Base-by-base conservation (phyloP, 2,113 vertebrate species). In the Nothobranchius kuhntae region DNA sequence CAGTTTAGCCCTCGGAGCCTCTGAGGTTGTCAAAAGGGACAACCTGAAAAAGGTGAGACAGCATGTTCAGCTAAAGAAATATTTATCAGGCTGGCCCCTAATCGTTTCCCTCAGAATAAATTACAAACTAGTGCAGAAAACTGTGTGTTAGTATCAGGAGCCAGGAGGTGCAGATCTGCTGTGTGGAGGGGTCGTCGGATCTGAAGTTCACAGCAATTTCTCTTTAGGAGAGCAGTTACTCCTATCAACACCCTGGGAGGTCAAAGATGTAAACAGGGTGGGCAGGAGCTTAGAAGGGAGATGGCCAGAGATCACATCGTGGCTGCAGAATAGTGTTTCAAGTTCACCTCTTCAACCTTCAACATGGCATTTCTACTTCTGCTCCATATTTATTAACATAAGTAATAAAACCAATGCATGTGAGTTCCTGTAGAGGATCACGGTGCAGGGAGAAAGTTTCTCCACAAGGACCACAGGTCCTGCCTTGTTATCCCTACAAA, bases 1-100 rank as follows among this genome's bases (percentile, higher is more conserved):
- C 66, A 73, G 75, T 85, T 74, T 78, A n/a, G 3, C 44, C 35
- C 46, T 26, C 62, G 60, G 53, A 62, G 47, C 69, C 73, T 87
- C 65, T 13, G 66, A 21, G 21, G 21, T 21, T 76, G 2, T 4
- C 21, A 48, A 53, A 72, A 55, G n/a, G 75, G 73, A 72, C 76
- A 72, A 72, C 13, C 63, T 57, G 53, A 73, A 45, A 73, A 53
- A 51, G 3, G 3, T 12, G 14, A 68, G 44, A 47, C 44, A 30
- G 30, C 30, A 30, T 12, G 13, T 56, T 24, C 6, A 30, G 12
- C 30, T 55, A 47, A 21, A 40, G 7, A 40, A 10, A 3, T 26
- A 3, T 5, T 30, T 55, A 10, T 40, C 21, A 0, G 4, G 35
- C 7, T 45, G 26, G 55, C 65, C 75, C 50, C 21, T 38, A 7